Percentiles rank a stretch among this genome's conserved stretches.
phyloP scores from a whole-genome alignment of 2,113 vertebrate genomes.

The Choloepus hoffmanni region DNA sequence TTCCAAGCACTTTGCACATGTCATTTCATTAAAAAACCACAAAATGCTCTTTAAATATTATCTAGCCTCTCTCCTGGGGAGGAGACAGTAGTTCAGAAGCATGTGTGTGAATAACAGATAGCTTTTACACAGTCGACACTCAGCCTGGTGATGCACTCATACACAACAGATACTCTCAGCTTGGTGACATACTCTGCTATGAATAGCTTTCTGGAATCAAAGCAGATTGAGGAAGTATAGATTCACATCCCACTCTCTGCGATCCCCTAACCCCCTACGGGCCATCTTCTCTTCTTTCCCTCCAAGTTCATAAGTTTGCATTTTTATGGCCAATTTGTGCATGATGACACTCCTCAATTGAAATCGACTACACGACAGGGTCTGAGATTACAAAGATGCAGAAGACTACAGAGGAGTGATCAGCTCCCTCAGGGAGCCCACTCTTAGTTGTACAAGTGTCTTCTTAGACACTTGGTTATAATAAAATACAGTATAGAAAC shows the following conservation, averaged over 20 bases:
- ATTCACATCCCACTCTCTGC: not conserved
- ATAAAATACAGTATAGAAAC: not conserved
- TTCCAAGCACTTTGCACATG: not conserved
- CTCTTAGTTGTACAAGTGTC: not conserved
- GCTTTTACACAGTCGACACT: not conserved
- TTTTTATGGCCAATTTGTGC: not conserved
- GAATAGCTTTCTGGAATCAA: not conserved
- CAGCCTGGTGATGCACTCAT: not conserved
- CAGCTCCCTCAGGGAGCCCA: not conserved
- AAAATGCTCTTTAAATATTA: not conserved
- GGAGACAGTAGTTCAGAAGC: not conserved
- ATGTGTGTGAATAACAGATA: not conserved
- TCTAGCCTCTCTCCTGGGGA: not conserved
- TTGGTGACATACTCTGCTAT: not conserved
- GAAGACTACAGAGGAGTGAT: not conserved
- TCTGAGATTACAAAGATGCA: not conserved
- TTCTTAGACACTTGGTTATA: not conserved
- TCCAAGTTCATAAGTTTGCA: not conserved
- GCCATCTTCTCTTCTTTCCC: not conserved
- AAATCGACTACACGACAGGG: not conserved
- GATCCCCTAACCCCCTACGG: accelerated
- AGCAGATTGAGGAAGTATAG: not conserved
- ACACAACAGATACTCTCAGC: not conserved
- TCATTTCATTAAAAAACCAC: not conserved
- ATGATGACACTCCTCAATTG: too few species aligned